Conservation (phyloP, 2,888 invertebrate genomes). For the Epsilonema sp. region DNA sequence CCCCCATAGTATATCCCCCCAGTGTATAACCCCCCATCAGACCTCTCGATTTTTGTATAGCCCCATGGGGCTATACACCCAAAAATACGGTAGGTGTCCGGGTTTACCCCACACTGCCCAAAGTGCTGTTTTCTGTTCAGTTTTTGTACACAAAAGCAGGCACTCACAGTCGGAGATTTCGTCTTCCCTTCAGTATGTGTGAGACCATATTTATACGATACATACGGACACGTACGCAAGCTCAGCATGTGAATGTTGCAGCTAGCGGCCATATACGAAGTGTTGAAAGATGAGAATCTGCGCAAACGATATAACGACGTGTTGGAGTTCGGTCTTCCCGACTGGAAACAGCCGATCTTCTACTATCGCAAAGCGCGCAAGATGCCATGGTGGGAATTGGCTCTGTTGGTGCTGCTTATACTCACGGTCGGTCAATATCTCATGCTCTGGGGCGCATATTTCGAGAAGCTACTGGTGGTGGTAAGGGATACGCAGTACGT, state of each 20-base stretch:
- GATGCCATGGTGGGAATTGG: slow-evolving; percentile 69
- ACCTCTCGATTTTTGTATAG: too few species aligned
- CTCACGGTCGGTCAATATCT: slow-evolving; percentile 76
- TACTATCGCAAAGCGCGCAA: slow-evolving; percentile 83
- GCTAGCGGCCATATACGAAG: background rate
- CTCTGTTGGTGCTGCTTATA: slow-evolving; percentile 58
- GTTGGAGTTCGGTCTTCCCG: slow-evolving; percentile 73
- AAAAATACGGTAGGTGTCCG: too few species aligned
- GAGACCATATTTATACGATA: too few species aligned
- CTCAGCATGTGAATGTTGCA: background rate
- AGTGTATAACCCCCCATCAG: too few species aligned
- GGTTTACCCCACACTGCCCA: too few species aligned
- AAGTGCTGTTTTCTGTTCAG: too few species aligned
- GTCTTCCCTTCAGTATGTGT: too few species aligned
- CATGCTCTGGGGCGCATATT: slow-evolving; percentile 79
- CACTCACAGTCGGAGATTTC: too few species aligned
- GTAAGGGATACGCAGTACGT: slow-evolving; percentile 41
- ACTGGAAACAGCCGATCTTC: slow-evolving; percentile 85
- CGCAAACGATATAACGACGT: slow-evolving; percentile 51
- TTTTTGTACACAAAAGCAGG: too few species aligned
- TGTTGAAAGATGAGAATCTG: slow-evolving; percentile 59
- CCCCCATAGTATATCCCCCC: too few species aligned
- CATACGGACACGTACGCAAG: slow-evolving; percentile 54
- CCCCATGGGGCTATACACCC: too few species aligned
- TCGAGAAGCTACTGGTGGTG: slow-evolving; percentile 64